phyloP scores from a whole-genome alignment of 2,888 invertebrate species.

The Yponomeuta evonymella region DNA sequence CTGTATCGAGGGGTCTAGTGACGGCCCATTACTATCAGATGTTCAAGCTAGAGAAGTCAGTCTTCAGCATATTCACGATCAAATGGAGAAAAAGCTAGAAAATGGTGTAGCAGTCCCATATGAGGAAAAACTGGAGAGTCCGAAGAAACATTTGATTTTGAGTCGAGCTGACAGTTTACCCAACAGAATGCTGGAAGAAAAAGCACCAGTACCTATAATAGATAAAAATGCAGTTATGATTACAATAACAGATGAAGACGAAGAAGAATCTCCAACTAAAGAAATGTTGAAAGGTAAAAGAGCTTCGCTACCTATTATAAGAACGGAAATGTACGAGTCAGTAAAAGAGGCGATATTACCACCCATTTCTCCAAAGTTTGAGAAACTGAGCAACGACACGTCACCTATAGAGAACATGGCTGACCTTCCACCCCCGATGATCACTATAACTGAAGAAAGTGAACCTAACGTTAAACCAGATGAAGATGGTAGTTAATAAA shows the following conservation, averaged over 20 bases:
- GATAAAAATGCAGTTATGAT: slow-evolving; percentile 43
- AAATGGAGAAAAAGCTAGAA: slow-evolving; percentile 53
- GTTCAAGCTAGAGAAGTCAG: slow-evolving; percentile 66
- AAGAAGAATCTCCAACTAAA: slow-evolving; percentile 52
- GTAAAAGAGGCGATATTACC: slow-evolving; percentile 72
- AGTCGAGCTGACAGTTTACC: slow-evolving; percentile 75
- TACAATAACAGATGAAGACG: slow-evolving; percentile 60
- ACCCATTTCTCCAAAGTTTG: slow-evolving; percentile 75
- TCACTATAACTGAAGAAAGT: slow-evolving; percentile 67
- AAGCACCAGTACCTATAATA: slow-evolving; percentile 29
- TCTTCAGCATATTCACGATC: slow-evolving; percentile 59
- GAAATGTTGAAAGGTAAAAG: slow-evolving; percentile 54
- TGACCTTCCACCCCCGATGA: slow-evolving; percentile 60
- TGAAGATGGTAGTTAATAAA: slow-evolving; percentile 49
- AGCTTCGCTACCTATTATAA: slow-evolving; percentile 60
- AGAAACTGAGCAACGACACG: slow-evolving; percentile 72
- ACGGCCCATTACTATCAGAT: slow-evolving; percentile 69
- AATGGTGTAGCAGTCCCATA: slow-evolving; percentile 57
- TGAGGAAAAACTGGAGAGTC: slow-evolving; percentile 52
- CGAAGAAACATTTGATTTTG: slow-evolving; percentile 67
- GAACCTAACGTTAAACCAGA: slow-evolving; percentile 57
- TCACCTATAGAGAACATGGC: slow-evolving; percentile 44
- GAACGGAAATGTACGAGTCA: slow-evolving; percentile 72
- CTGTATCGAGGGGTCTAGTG: slow-evolving; percentile 69
- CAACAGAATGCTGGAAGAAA: slow-evolving; percentile 69